Evolutionary conservation across 2,888 invertebrate species (phyloP).

Genomic region (Volucella zonaria): DNA sequence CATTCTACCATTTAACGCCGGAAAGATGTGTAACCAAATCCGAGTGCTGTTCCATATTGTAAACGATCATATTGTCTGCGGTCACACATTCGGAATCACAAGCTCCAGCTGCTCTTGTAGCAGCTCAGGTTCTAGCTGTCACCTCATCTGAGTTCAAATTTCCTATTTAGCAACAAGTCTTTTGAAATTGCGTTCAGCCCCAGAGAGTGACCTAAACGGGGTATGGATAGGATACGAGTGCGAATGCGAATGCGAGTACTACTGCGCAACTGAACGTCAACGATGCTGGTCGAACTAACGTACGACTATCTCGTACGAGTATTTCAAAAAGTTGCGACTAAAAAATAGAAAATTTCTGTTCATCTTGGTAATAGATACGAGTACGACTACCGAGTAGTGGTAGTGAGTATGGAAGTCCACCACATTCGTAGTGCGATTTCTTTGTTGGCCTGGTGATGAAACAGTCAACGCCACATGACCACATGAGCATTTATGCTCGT

Average conservation of each 20-base stretch:
- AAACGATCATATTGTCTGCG: constrained; percentile 61
- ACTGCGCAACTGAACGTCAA: constrained; percentile 53
- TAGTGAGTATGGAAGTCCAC: neutral
- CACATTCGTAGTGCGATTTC: constrained; percentile 8
- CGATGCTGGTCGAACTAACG: constrained; percentile 39
- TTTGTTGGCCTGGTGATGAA: constrained; percentile 49
- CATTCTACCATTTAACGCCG: constrained; percentile 39
- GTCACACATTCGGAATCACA: constrained; percentile 51
- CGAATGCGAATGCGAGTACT: no score
- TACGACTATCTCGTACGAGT: neutral
- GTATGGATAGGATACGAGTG: no score
- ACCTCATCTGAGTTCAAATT: constrained; percentile 54
- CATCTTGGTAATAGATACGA: constrained; percentile 65
- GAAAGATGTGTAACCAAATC: constrained; percentile 64
- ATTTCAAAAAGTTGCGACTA: constrained; percentile 3
- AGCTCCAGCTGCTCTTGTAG: neutral
- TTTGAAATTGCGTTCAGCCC: neutral
- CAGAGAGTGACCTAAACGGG: constrained; percentile 16
- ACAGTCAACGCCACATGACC: constrained; percentile 55
- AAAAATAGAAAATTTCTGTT: constrained; percentile 60
- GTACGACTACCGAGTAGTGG: neutral
- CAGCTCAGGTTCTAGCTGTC: constrained; percentile 52
- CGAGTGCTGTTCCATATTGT: constrained; percentile 33
- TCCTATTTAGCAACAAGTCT: constrained; percentile 50
- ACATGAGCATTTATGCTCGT: constrained; percentile 40